phyloP scores from a whole-genome alignment of 2,113 vertebrate species.

The Benitochromis conjunctus region DNA sequence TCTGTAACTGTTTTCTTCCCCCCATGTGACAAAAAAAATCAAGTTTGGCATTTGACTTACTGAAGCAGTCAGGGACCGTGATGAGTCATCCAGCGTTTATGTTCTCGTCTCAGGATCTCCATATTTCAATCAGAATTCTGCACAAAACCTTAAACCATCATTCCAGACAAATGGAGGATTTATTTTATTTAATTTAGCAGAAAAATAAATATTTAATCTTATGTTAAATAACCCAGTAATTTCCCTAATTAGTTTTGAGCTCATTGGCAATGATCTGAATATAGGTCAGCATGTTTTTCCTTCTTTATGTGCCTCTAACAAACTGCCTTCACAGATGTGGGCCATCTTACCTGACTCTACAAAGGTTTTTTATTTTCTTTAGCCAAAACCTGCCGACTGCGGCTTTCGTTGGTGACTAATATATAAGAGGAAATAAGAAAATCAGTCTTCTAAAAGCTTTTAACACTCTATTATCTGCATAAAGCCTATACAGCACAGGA shows the following conservation, averaged over 20 bases:
- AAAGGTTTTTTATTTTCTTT: not conserved
- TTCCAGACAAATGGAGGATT: not conserved
- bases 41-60: not conserved
- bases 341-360: not conserved
- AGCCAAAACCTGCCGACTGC: not conserved
- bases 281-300: not conserved
- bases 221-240: not conserved
- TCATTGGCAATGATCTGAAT: not conserved
- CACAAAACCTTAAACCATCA: not conserved
- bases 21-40: not conserved
- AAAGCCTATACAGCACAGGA: not conserved
- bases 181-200: not conserved
- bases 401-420: not conserved
- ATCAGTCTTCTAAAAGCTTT: not conserved
- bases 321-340: not conserved
- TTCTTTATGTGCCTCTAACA: not conserved
- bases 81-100: not conserved
- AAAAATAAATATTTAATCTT: not conserved
- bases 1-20: not conserved
- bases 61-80: not conserved
- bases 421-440: not conserved
- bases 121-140: not conserved
- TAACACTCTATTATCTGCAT: accelerated
- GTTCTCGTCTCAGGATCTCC: not conserved
- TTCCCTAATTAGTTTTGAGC: not conserved